Evolutionary conservation across 2,797 vertebrate genomes (phyloP), one percentile per base, ranked within the genome.

Genomic region (Danio jaintianensis): DNA sequence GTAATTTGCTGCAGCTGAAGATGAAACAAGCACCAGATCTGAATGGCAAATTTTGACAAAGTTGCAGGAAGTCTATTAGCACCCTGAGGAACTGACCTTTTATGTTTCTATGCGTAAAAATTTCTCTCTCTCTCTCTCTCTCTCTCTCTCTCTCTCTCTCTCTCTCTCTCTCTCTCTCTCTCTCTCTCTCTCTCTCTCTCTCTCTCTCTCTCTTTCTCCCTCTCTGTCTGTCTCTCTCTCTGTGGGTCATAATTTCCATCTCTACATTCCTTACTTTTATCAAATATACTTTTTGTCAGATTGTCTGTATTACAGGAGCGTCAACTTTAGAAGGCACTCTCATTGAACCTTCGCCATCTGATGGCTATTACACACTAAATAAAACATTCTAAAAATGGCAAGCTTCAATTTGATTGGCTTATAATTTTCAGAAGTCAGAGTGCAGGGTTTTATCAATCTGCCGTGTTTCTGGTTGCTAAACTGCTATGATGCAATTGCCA

Each of bases 51-150:
- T 90, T 85, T 86, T 75, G 82, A 82, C 81, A 87, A 88, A 87
- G 84, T 79, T 75, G 67, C 85, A 90, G 86, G 86, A 92, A 92
- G 87, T 90, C 88, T 87, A 89, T 90, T 88, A 89, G 89, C 90
- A 91, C 83, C 82, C 71, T 53, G 7, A 82, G 73, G 79, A 75
- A 72, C 43, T 79, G 63, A 78, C 78, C 75, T 78, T 18, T 61
- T 52, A n/a, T 53, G 64, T 52, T 50, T 76, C 61, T 36, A 43
- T 75, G 58, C 47, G 36, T 64, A 20, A 53, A 70, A n/a, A 38
- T 70, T 52, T 38, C 29, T 67, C 29, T 81, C 18, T 64, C 40
- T 55, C 56, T 42, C 48, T 55, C 42, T 77, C 5, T 58, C 62
- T 75, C 43, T n/a, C 52, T 75, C 72, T n/a, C 52, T 22, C 43